phyloP scores from a whole-genome alignment of 2,797 vertebrate species.

The Trichosurus vulpecula region DNA sequence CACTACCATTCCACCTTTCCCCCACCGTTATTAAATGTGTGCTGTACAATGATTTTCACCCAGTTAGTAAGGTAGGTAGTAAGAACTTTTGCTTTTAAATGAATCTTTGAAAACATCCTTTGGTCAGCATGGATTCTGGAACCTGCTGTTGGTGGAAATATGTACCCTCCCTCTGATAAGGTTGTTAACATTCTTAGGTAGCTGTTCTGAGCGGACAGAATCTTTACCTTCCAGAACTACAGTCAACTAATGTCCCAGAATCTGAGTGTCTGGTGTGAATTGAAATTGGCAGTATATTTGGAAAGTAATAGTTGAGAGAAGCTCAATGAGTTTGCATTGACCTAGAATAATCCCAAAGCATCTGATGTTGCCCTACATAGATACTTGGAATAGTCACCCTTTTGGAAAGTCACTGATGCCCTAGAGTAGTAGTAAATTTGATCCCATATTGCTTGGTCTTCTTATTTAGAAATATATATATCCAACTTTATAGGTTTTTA shows the following conservation, averaged over 20 bases:
- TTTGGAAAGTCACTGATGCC: neutral
- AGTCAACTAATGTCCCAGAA: neutral
- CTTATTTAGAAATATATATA: neutral
- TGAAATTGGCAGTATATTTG: neutral
- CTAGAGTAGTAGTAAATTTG: neutral
- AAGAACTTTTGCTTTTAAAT: neutral
- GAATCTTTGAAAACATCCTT: neutral
- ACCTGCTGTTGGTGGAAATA: neutral
- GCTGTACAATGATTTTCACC: neutral
- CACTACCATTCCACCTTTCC: neutral
- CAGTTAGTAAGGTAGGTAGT: neutral
- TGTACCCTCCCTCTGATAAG: neutral
- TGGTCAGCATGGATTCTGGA: neutral
- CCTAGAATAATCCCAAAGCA: neutral
- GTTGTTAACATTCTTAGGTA: neutral
- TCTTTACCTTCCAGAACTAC: neutral
- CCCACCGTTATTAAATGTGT: neutral
- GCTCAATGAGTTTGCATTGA: rapidly evolving
- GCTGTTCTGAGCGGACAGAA: conserved; percentile 13
- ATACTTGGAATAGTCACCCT: neutral
- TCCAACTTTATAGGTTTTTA: conserved; percentile 89
- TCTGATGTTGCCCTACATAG: rapidly evolving
- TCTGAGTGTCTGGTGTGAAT: neutral
- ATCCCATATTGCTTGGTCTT: neutral
- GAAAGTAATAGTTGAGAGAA: neutral